phyloP scores from a whole-genome alignment of 1,140 invertebrate genomes.

The Aricia agestis region DNA sequence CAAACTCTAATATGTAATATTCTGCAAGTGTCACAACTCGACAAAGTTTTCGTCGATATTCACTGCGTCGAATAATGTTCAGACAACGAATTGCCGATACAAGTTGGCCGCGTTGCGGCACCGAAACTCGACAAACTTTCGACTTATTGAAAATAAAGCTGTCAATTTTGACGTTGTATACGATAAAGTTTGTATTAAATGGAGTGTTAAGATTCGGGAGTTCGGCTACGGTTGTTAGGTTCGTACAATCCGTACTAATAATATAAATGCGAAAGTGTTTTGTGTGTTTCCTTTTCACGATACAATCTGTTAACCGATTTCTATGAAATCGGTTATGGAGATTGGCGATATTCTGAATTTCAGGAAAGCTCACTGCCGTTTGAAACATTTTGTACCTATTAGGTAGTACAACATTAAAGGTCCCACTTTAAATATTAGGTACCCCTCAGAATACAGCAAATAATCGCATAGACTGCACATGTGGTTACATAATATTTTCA shows the following conservation, averaged over 20 bases:
- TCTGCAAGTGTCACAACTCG: constrained; percentile 10
- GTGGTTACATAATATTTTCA: too few species aligned
- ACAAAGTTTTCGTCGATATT: constrained; percentile 19
- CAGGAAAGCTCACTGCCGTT: too few species aligned
- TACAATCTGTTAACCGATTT: too few species aligned
- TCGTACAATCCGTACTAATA: neutral
- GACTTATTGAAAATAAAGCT: constrained; percentile 10
- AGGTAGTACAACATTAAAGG: too few species aligned
- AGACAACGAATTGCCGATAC: constrained; percentile 13
- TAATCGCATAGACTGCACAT: too few species aligned
- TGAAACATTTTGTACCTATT: too few species aligned
- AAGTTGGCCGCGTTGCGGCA: neutral
- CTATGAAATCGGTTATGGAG: too few species aligned
- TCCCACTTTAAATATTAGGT: too few species aligned
- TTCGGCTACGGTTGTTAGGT: neutral
- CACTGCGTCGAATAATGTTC: constrained; percentile 10
- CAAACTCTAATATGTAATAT: constrained; percentile 7
- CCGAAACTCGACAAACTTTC: neutral
- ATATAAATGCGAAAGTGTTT: neutral
- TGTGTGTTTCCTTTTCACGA: neutral
- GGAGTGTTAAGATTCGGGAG: neutral
- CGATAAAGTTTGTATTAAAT: constrained; percentile 2
- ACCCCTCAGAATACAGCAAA: too few species aligned
- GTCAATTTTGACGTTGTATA: neutral
- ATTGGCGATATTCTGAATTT: too few species aligned